Evolutionary conservation across 2,888 invertebrate species (phyloP).

Genomic region (Gastracanthus pulcherrimus): DNA sequence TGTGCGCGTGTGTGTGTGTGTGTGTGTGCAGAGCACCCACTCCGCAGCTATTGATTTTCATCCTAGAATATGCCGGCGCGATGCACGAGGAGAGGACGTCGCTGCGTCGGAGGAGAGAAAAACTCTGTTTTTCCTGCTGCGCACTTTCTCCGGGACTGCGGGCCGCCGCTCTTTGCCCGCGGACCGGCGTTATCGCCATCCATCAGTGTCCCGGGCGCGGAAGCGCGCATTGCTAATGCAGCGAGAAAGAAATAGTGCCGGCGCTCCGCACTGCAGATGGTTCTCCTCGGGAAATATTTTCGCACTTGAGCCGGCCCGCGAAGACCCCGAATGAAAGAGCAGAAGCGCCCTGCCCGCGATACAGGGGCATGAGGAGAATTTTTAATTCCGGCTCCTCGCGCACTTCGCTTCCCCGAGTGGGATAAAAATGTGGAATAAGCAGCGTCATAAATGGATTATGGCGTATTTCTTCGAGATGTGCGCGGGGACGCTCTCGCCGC

Average conservation of each 20-base stretch:
- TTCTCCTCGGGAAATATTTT: conserved; percentile 30
- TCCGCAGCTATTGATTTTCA: conserved; percentile 34
- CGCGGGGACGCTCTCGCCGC: no score
- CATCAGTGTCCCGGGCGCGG: conserved; percentile 49
- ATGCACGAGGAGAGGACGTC: not conserved
- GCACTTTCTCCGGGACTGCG: not conserved
- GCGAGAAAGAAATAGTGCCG: conserved; percentile 38
- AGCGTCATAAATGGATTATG: no score
- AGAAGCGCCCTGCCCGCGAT: no score
- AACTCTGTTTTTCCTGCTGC: not conserved
- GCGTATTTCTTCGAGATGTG: no score
- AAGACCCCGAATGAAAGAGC: not conserved
- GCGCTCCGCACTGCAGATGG: conserved; percentile 30
- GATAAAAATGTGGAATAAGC: no score
- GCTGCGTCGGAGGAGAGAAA: not conserved
- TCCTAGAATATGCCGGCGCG: conserved; percentile 15
- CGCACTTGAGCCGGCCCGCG: conserved; percentile 19
- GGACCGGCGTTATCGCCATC: conserved; percentile 39
- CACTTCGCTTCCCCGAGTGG: not conserved
- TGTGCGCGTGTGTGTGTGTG: not conserved
- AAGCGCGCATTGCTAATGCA: conserved; percentile 56
- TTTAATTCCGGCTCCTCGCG: conserved; percentile 1
- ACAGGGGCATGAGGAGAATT: conserved; percentile 20
- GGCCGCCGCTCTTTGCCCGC: not conserved
- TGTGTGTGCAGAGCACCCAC: not conserved